Conservation (phyloP, 2,888 invertebrate species). For the Pecten maximus region DNA sequence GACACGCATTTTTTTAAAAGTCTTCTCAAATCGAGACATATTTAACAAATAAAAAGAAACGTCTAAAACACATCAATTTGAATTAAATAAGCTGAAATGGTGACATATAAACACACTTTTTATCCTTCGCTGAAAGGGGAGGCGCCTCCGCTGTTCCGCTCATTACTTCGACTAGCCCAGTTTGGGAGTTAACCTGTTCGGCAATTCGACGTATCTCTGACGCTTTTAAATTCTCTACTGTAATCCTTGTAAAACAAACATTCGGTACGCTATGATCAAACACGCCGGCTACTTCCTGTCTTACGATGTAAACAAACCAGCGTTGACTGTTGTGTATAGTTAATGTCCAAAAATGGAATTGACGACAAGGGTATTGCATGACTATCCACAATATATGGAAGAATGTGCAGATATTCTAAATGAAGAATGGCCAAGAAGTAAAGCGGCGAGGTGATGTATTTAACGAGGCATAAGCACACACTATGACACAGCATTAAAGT, state of each 20-base stretch:
- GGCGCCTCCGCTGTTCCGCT: neutral
- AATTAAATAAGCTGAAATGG: no score
- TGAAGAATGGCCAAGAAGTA: conserved; percentile 79
- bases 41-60: no score
- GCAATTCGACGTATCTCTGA: neutral
- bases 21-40: no score
- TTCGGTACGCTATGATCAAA: neutral
- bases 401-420: conserved; percentile 78
- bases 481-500: no score
- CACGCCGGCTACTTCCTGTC: conserved; percentile 15
- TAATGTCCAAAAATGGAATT: conserved; percentile 43
- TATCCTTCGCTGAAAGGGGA: conserved; percentile 6
- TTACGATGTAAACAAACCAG: neutral
- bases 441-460: conserved; percentile 73
- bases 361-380: conserved; percentile 63
- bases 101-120: neutral
- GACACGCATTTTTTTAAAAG: no score
- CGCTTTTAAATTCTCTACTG: neutral
- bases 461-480: conserved; percentile 44
- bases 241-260: neutral
- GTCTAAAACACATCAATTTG: no score
- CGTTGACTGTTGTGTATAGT: neutral
- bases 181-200: no score
- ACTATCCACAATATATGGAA: conserved; percentile 66
- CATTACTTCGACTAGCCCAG: neutral